These are phyloP conservation scores for Mesoligia furuncula DNA, from an alignment of 2,888 invertebrate species.

Conservation along the genomic window DNA sequence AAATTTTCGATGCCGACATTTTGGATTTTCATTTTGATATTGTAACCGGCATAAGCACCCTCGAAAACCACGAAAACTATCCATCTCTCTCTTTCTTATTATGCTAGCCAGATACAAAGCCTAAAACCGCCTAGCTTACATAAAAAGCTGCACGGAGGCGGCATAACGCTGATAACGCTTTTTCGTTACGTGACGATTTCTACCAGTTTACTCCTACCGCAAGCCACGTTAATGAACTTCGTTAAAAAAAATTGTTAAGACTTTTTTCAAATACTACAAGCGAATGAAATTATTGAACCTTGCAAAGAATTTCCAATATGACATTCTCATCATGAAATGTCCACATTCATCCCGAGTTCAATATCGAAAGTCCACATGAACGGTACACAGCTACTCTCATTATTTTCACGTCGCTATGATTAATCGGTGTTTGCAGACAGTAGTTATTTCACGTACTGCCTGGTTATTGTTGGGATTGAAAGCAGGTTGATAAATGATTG, in stretches of 20 bases:
- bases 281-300: slow-evolving; percentile 5
- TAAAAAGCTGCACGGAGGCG: no score
- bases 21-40: no score
- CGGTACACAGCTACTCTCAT: slow-evolving; percentile 28
- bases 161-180: no score
- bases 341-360: slow-evolving; percentile 33
- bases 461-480: slow-evolving; percentile 30
- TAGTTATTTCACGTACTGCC: slow-evolving; percentile 39
- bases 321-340: slow-evolving; percentile 24
- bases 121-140: no score
- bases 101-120: no score
- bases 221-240: no score
- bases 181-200: no score
- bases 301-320: slow-evolving; percentile 24
- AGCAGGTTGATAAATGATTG: slow-evolving; percentile 38
- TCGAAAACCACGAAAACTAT: no score
- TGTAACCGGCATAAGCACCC: no score
- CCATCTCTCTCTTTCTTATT: no score
- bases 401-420: slow-evolving; percentile 48
- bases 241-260: background rate
- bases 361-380: slow-evolving; percentile 41
- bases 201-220: no score
- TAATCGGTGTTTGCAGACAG: slow-evolving; percentile 40
- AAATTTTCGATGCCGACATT: no score
- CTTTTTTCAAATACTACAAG: background rate